Conservation (phyloP, 2,888 invertebrate genomes). For the Alviniconcha strummeri region DNA sequence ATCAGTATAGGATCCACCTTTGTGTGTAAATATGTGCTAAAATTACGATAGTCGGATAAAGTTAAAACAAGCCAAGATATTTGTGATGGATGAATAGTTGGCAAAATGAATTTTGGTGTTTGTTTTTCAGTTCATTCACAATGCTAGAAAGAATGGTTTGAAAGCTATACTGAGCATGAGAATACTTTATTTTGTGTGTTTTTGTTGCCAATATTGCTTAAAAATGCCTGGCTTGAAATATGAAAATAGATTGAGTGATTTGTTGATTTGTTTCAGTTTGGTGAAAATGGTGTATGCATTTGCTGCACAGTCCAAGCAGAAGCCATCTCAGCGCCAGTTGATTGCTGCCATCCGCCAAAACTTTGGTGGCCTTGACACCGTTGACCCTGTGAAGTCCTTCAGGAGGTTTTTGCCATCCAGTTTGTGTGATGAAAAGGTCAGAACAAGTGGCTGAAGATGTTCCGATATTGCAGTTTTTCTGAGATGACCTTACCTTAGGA, state of each 20-base stretch:
- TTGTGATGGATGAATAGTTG: no score
- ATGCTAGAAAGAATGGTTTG: no score
- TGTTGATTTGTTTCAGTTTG: conserved; percentile 43
- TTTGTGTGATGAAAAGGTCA: conserved; percentile 28
- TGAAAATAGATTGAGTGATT: not conserved
- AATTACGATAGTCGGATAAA: not conserved
- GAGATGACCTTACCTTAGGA: no score
- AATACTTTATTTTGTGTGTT: no score
- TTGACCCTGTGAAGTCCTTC: conserved; percentile 58
- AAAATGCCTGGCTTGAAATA: no score
- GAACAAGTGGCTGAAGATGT: not conserved
- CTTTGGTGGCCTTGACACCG: conserved; percentile 64
- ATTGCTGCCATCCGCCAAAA: conserved; percentile 60
- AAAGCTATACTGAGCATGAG: no score
- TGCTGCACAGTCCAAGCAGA: conserved; percentile 44
- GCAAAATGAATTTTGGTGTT: no score
- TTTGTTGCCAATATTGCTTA: no score
- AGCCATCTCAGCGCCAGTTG: conserved; percentile 55
- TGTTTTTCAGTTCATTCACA: no score
- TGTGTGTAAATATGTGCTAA: not conserved
- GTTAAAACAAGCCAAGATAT: no score
- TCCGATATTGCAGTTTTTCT: no score
- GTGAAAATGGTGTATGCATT: conserved; percentile 63
- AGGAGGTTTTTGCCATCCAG: conserved; percentile 37
- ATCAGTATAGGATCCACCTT: not conserved